Conservation (phyloP, 2,888 invertebrate species). For the Prosopocoilus inquinatus region DNA sequence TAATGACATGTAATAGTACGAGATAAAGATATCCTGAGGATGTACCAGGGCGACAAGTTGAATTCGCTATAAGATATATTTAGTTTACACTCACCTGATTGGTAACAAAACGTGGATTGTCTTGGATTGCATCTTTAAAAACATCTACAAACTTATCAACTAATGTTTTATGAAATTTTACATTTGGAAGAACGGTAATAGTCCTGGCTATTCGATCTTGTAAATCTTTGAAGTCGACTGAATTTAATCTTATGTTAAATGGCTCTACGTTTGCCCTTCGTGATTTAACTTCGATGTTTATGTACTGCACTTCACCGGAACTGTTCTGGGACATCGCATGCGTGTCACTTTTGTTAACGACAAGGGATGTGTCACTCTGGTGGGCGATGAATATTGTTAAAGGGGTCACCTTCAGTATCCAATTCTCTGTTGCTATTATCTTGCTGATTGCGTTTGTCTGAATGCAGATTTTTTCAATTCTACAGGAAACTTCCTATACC, state of each 20-base stretch:
- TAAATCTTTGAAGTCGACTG: constrained; percentile 75
- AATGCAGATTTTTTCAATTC: constrained; percentile 71
- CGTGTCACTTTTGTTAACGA: constrained; percentile 72
- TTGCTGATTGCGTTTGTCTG: constrained; percentile 67
- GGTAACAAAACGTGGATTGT: constrained; percentile 64
- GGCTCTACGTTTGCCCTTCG: constrained; percentile 57
- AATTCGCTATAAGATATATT: background rate
- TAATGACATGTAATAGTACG: background rate
- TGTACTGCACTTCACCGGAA: constrained; percentile 74
- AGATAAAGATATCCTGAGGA: no score
- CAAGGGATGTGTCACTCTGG: constrained; percentile 75
- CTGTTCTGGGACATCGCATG: constrained; percentile 66
- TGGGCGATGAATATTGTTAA: constrained; percentile 73
- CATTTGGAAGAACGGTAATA: constrained; percentile 65
- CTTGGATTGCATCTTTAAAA: constrained; percentile 71
- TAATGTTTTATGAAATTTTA: constrained; percentile 73
- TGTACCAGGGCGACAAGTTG: no score
- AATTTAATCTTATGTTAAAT: constrained; percentile 74
- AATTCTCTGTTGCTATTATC: constrained; percentile 78
- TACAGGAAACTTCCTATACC: constrained; percentile 46
- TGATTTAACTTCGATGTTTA: constrained; percentile 76
- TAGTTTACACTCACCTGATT: constrained; percentile 52
- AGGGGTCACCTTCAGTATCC: constrained; percentile 81
- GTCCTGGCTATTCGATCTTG: constrained; percentile 68
- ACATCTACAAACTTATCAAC: constrained; percentile 82